A percentile compares a stretch with the other conserved stretches of the same genome.
These are phyloP conservation scores for Phanerotoma sp. DNA, from an alignment of 2,888 invertebrate genomes.

Conservation along the genomic window DNA sequence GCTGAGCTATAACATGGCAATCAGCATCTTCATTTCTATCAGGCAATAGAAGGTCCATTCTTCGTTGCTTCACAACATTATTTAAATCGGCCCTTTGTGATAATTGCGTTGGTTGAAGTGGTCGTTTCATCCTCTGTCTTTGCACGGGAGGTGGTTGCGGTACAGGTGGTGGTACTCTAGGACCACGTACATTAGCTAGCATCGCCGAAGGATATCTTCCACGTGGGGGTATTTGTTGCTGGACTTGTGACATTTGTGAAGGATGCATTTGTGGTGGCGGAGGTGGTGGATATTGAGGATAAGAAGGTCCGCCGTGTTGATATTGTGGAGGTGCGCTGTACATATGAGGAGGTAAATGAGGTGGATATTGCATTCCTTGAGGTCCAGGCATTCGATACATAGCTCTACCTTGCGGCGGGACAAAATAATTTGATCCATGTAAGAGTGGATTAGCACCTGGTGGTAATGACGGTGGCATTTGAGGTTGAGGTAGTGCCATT, in stretches of 20 bases:
- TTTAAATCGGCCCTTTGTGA: constrained; percentile 38
- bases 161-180: constrained; percentile 43
- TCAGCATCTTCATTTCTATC: constrained; percentile 74
- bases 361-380: constrained; percentile 49
- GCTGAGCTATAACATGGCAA: constrained; percentile 74
- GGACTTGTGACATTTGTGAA: constrained; percentile 36
- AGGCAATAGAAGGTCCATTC: constrained; percentile 68
- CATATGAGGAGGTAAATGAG: constrained; percentile 48
- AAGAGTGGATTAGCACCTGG: constrained; percentile 53
- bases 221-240: constrained; percentile 46
- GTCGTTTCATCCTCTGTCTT: constrained; percentile 52
- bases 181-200: constrained; percentile 42
- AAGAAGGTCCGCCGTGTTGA: constrained; percentile 33
- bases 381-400: constrained; percentile 46
- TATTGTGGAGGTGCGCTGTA: constrained; percentile 33
- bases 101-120: constrained; percentile 41
- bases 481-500: constrained; percentile 53
- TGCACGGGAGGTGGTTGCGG: constrained; percentile 41
- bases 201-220: constrained; percentile 41
- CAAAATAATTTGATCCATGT: constrained; percentile 53
- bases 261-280: constrained; percentile 44
- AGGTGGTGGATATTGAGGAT: constrained; percentile 44
- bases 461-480: constrained; percentile 47
- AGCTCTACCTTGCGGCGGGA: constrained; percentile 55
- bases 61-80: constrained; percentile 54